Evolutionary conservation across 2,888 invertebrate species (phyloP).

Genomic region (Augiades crinisus): DNA sequence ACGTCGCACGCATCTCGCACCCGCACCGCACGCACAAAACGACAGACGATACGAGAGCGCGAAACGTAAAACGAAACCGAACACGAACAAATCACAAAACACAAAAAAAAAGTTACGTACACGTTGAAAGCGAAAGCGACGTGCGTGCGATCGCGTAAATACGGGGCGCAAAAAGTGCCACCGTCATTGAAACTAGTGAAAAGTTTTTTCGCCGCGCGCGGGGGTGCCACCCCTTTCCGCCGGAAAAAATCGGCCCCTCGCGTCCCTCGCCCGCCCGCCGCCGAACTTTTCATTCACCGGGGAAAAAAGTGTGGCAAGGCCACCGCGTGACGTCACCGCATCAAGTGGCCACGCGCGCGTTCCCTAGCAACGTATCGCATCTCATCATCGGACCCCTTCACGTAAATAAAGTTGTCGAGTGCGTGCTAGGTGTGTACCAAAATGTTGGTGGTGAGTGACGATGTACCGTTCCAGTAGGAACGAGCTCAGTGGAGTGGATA

Average conservation of each 20-base stretch:
- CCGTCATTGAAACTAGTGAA: conserved; percentile 80
- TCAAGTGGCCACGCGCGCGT: conserved; percentile 76
- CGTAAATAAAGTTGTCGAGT: conserved; percentile 21
- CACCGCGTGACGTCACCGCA: conserved; percentile 78
- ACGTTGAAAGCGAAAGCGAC: conserved; percentile 60
- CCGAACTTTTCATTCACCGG: conserved; percentile 84
- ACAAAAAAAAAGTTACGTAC: conserved; percentile 39
- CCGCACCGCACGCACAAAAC: conserved; percentile 31
- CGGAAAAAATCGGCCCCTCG: conserved; percentile 76
- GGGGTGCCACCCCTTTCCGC: conserved; percentile 71
- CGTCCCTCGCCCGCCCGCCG: conserved; percentile 74
- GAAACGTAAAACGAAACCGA: conserved; percentile 29
- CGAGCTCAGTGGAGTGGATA: conserved; percentile 47
- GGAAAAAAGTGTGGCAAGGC: conserved; percentile 83
- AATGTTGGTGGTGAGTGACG: conserved; percentile 45
- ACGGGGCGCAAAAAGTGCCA: conserved; percentile 76
- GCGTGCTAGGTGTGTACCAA: conserved; percentile 37
- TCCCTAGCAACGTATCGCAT: conserved; percentile 71
- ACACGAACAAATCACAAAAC: conserved; percentile 35
- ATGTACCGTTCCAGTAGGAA: conserved; percentile 48
- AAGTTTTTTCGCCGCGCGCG: conserved; percentile 75
- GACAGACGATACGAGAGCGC: conserved; percentile 22
- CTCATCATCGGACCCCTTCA: conserved; percentile 34
- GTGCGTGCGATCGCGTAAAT: conserved; percentile 72
- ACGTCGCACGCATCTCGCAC: conserved; percentile 40